A percentile compares a stretch with the other conserved stretches of the same genome.
Conservation (phyloP, 35 echinoderm and acorn worm genomes). For the Ophiothrix spiculata region DNA sequence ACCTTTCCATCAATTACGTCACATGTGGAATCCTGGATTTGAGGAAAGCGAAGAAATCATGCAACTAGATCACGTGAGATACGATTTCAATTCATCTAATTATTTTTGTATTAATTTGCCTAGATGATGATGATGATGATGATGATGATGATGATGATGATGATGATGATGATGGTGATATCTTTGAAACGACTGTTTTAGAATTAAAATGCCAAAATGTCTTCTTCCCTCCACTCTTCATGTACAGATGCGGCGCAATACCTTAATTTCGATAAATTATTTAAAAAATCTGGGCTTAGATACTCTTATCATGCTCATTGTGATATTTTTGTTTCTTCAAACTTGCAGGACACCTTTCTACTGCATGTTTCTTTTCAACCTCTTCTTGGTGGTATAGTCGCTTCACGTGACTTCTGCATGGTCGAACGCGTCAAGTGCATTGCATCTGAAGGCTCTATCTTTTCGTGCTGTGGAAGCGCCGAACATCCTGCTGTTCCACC, state of each 20-base stretch:
- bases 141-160: too few species aligned
- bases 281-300: too few species aligned
- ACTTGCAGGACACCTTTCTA: background rate
- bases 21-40: background rate
- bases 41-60: background rate
- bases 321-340: too few species aligned
- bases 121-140: too few species aligned
- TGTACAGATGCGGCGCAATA: too few species aligned
- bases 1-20: background rate
- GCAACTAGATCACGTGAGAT: background rate
- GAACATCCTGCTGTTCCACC: background rate
- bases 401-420: background rate
- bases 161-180: too few species aligned
- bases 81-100: background rate
- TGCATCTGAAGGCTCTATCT: background rate
- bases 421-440: background rate
- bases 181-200: too few species aligned
- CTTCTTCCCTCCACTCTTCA: too few species aligned
- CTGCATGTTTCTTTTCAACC: background rate
- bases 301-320: too few species aligned
- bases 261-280: too few species aligned
- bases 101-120: too few species aligned
- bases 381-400: background rate
- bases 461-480: background rate
- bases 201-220: too few species aligned